Evolutionary conservation across 2,888 invertebrate genomes (phyloP).

Genomic region (Drosophila pseudotalamancana): DNA sequence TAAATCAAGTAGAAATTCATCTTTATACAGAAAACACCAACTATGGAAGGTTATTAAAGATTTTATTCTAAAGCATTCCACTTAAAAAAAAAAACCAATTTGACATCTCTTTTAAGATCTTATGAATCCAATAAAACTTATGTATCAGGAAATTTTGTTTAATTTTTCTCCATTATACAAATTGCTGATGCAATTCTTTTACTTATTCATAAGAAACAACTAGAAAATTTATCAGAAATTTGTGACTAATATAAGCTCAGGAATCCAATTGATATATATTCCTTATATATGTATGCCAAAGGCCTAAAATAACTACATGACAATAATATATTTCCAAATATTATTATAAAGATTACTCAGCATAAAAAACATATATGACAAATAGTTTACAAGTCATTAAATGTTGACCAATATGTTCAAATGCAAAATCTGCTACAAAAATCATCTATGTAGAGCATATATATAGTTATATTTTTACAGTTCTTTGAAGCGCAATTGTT

Average conservation of each 20-base stretch:
- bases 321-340: conserved; percentile 7
- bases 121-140: too few relatives aligned
- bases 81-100: neutral
- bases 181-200: neutral
- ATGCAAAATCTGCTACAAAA: neutral
- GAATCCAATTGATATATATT: neutral
- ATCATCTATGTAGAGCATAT: neutral
- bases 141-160: neutral
- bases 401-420: neutral
- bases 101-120: neutral
- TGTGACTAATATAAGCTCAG: neutral
- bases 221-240: neutral
- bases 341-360: conserved; percentile 4
- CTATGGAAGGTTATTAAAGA: neutral
- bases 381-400: neutral
- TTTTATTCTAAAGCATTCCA: neutral
- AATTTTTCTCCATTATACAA: neutral
- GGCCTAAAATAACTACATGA: conserved; percentile 26
- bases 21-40: neutral
- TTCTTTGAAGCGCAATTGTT: neutral
- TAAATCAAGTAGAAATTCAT: conserved; percentile 12
- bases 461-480: too few relatives aligned
- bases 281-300: conserved; percentile 3
- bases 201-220: neutral
- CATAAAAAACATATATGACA: neutral